Conservation (phyloP, 2,797 vertebrate genomes). For the Synanceia verrucosa region DNA sequence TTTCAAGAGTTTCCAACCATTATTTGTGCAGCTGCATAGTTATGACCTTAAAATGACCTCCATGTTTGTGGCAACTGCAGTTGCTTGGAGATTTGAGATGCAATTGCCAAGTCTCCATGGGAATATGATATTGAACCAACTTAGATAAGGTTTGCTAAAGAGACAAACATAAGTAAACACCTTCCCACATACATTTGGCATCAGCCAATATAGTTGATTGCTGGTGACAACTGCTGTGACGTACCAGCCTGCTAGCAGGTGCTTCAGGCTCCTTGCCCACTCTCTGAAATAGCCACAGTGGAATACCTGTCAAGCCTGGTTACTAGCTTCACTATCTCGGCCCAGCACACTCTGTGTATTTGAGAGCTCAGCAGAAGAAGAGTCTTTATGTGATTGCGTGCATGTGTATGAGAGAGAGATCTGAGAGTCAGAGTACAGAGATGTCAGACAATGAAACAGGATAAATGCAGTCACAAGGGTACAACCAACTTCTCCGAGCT, state of each 20-base stretch:
- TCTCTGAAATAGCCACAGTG: constrained; percentile 72
- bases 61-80: neutral
- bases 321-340: constrained; percentile 65
- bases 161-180: constrained; percentile 26
- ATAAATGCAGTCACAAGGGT: constrained; percentile 46
- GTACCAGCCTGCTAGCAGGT: constrained; percentile 66
- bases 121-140: constrained; percentile 26
- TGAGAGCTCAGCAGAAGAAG: constrained; percentile 47
- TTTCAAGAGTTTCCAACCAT: neutral
- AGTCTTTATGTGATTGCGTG: constrained; percentile 15
- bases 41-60: neutral
- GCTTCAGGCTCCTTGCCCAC: constrained; percentile 67
- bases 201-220: constrained; percentile 50
- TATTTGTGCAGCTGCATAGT: neutral
- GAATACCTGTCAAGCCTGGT: constrained; percentile 77
- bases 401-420: constrained; percentile 2
- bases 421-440: constrained; percentile 12
- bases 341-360: constrained; percentile 42
- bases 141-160: constrained; percentile 28
- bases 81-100: neutral
- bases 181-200: constrained; percentile 38
- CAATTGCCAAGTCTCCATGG: neutral
- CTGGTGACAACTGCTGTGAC: constrained; percentile 64
- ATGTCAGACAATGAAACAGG: constrained; percentile 45
- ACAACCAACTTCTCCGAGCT: constrained; percentile 37